phyloP scores from a whole-genome alignment of 2,113 vertebrate genomes.

The Solenodon paradoxus region DNA sequence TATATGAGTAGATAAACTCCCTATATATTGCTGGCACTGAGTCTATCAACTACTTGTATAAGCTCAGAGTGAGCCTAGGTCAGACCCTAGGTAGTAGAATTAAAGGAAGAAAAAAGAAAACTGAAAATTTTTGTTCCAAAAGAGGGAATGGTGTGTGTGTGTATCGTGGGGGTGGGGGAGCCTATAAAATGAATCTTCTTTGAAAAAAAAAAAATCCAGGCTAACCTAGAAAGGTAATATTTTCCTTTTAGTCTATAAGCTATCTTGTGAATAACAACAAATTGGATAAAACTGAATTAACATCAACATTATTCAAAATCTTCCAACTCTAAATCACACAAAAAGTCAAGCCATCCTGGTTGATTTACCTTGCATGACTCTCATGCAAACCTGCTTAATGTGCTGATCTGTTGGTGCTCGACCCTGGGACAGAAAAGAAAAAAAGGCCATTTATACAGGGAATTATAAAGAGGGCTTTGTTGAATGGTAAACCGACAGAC shows the following conservation, averaged over 20 bases:
- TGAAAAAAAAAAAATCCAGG: background rate
- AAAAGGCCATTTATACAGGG: background rate
- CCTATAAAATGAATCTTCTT: background rate
- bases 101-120: background rate
- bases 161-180: background rate
- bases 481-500: background rate
- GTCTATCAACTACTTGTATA: background rate
- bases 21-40: background rate
- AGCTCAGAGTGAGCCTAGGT: background rate
- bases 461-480: background rate
- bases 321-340: constrained; percentile 7
- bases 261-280: background rate
- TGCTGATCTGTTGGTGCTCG: constrained; percentile 95
- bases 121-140: background rate
- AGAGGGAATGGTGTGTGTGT: background rate
- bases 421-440: constrained; percentile 85
- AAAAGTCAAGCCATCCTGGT: background rate
- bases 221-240: background rate
- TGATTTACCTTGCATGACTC: constrained; percentile 96
- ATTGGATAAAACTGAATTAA: background rate
- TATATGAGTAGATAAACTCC: background rate
- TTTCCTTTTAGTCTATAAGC: background rate
- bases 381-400: constrained; percentile 98
- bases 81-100: background rate
- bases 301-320: background rate